These are phyloP conservation scores for Ctenopoma multispine DNA, from an alignment of 2,797 vertebrate species.

Conservation along the genomic window DNA sequence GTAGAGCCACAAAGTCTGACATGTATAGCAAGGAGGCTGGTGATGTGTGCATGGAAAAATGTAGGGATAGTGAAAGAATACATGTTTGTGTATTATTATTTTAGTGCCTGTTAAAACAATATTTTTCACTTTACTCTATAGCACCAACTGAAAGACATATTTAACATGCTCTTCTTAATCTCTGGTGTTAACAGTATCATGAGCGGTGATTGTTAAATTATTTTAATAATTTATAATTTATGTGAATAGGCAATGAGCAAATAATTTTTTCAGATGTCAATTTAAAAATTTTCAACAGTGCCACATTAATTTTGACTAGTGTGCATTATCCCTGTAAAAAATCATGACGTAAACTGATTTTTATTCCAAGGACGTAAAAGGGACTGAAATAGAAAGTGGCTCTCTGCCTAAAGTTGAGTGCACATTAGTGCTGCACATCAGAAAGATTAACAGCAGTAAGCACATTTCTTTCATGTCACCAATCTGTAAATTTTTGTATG, in stretches of 20 bases:
- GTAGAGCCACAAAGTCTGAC: too few relatives aligned
- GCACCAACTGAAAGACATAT: too few relatives aligned
- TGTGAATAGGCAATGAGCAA: background rate
- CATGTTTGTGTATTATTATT: too few relatives aligned
- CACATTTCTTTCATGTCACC: background rate
- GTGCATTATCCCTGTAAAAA: background rate
- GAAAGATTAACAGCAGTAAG: constrained; percentile 1
- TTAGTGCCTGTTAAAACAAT: background rate
- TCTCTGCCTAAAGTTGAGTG: background rate
- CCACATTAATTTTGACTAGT: background rate
- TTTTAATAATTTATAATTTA: too few relatives aligned
- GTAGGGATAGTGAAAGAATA: too few relatives aligned
- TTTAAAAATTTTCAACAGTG: background rate
- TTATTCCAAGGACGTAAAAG: background rate
- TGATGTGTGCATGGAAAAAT: too few relatives aligned
- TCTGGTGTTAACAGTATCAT: background rate
- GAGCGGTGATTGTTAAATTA: too few relatives aligned
- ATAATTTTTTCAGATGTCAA: background rate
- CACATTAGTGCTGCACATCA: background rate
- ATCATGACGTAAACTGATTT: background rate
- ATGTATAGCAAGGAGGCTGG: too few relatives aligned
- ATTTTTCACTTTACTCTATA: background rate
- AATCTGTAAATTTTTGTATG: background rate
- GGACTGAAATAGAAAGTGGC: background rate
- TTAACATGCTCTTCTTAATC: background rate